Conservation (phyloP, 2,888 invertebrate genomes). For the Polyommatus icarus region DNA sequence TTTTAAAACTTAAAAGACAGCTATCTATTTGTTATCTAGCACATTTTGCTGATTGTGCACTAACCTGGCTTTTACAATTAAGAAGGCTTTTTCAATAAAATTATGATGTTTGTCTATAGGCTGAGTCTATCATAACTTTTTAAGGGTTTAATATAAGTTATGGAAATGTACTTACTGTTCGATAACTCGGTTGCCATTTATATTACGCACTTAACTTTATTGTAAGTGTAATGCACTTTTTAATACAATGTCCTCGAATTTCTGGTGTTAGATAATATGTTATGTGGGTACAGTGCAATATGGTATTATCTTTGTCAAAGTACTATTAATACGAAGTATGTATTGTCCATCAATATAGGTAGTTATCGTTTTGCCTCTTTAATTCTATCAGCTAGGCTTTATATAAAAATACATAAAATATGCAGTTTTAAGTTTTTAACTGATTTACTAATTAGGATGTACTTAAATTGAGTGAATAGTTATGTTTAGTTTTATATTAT, state of each 20-base stretch:
- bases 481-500: conserved; percentile 59
- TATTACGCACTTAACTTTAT: conserved; percentile 42
- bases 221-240: conserved; percentile 37
- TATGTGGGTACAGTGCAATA: conserved; percentile 69
- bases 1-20: conserved; percentile 50
- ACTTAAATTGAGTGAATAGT: conserved; percentile 53
- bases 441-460: conserved; percentile 55
- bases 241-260: conserved; percentile 45
- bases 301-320: conserved; percentile 43
- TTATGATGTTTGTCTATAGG: conserved; percentile 66
- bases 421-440: conserved; percentile 51
- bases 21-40: conserved; percentile 64
- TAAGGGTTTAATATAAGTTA: conserved; percentile 43
- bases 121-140: conserved; percentile 54
- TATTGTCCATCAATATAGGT: conserved; percentile 25
- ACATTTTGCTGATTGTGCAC: conserved; percentile 72
- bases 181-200: conserved; percentile 48
- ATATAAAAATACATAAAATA: conserved; percentile 43
- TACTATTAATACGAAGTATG: conserved; percentile 25
- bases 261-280: conserved; percentile 48
- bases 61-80: conserved; percentile 67
- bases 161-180: conserved; percentile 53
- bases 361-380: conserved; percentile 11
- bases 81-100: conserved; percentile 57
- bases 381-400: conserved; percentile 54